Evolutionary conservation across 2,113 vertebrate genomes (phyloP).

Genomic region (Chunga burmeisteri): DNA sequence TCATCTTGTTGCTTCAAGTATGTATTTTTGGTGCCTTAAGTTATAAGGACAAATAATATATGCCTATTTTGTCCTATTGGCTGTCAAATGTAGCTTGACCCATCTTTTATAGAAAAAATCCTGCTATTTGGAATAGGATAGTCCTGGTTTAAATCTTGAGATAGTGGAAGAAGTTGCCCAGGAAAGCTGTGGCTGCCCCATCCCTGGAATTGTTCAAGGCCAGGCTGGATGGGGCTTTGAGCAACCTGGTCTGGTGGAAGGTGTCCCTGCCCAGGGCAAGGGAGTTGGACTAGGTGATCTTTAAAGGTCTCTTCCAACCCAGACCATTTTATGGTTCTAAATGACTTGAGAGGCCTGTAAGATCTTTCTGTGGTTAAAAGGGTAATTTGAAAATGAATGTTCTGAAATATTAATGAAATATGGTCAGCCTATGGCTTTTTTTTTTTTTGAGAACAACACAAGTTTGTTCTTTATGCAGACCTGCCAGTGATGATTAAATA

Average conservation of each 20-base stretch:
- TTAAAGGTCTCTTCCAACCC: not conserved
- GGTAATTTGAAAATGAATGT: not conserved
- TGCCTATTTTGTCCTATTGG: not conserved
- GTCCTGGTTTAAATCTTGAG: not conserved
- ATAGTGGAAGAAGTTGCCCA: not conserved
- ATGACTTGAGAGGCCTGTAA: not conserved
- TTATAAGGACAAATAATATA: not conserved
- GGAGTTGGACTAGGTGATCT: rapidly evolving
- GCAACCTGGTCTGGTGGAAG: not conserved
- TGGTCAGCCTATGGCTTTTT: not conserved
- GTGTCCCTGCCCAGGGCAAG: rapidly evolving
- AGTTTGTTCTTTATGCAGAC: not conserved
- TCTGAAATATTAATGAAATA: not conserved
- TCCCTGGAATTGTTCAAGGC: not conserved
- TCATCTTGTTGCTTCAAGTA: not conserved
- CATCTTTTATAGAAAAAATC: not conserved
- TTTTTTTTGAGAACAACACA: not conserved
- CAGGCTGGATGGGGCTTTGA: not conserved
- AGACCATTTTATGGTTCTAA: not conserved
- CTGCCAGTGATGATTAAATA: not conserved
- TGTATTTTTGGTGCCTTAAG: not conserved
- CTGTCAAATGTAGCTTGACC: not conserved
- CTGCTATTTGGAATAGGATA: not conserved
- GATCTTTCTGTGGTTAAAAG: not conserved
- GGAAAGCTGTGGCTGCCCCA: not conserved